Evolutionary conservation across 2,797 vertebrate genomes (phyloP), one percentile per base, ranked within the genome.

Genomic region (Alauda arvensis): DNA sequence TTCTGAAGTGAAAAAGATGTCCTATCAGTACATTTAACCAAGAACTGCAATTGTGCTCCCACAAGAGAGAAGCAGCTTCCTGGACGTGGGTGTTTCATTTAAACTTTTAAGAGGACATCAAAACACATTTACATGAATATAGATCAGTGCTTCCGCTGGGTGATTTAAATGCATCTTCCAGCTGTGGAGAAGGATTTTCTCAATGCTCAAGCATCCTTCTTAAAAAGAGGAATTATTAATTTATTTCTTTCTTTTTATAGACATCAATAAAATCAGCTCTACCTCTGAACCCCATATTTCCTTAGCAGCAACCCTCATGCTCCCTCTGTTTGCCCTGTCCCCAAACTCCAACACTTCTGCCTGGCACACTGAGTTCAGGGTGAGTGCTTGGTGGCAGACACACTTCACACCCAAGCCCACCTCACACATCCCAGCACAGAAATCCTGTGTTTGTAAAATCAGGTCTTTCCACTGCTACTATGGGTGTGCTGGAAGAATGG

Each of bases 61-160:
- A 31, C 81, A 69, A 77, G 88, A 93, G 90, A 75, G 90, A 70
- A 88, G 83, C 46, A 65, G 88, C 78, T 95, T 95, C 94, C 95
- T 92, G 90, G 76, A 77, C 65, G 91, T 90, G 95, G 92, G 93
- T 85, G 92, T 95, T 91, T 85, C 93, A 94, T 92, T 91, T 83
- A 81, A 96, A 88, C 91, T 89, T 94, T 84, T 88, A 85, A 92
- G 88, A 91, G 87, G 87, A 94, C 92, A 95, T 94, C 82, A 93
- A 93, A 94, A 95, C 87, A 88, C 75, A 92, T 96, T 94, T 87
- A 87, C 90, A 95, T 94, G 93, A 92, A 93, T 80, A 87, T 51
- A 94, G 84, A 91, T 75, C 84, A 48, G n/a, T 62, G 88, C 88
- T 95, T 94, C 93, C 51, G 43, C 72, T 90, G 89, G 77, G 61